phyloP scores from a whole-genome alignment of 2,797 vertebrate genomes.

The Neomorphus geoffroyi region DNA sequence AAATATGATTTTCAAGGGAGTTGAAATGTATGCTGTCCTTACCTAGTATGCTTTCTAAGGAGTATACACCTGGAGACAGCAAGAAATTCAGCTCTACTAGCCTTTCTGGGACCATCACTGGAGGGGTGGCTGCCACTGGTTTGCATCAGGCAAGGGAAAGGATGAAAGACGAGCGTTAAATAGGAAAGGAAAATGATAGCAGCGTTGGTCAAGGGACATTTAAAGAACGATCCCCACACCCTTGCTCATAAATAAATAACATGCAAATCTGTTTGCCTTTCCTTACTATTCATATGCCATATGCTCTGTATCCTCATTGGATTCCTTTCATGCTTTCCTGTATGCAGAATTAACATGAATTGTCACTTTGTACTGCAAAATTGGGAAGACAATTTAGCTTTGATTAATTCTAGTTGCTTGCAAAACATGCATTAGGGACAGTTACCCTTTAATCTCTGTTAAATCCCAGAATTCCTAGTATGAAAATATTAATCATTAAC shows the following conservation, averaged over 20 bases:
- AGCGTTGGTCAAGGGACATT: background rate
- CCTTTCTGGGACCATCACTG: background rate
- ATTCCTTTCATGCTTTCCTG: background rate
- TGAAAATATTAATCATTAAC: background rate
- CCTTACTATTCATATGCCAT: background rate
- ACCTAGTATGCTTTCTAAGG: background rate
- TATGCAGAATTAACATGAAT: background rate
- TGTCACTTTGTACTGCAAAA: background rate
- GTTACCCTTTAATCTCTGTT: background rate
- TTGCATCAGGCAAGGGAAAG: background rate
- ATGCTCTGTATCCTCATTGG: background rate
- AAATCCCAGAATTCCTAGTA: background rate
- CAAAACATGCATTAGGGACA: background rate
- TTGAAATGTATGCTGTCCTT: background rate
- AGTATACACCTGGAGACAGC: background rate
- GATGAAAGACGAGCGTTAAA: background rate
- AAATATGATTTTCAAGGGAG: background rate
- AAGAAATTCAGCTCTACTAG: background rate
- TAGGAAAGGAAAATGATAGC: background rate
- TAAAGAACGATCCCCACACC: background rate
- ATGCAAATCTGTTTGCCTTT: background rate
- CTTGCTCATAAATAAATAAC: background rate
- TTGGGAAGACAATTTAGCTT: background rate
- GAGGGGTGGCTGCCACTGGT: background rate
- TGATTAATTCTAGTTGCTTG: constrained; percentile 20